Evolutionary conservation across 2,888 invertebrate genomes (phyloP), one percentile per base, ranked within the genome.

Genomic region (Rotaria macrura): DNA sequence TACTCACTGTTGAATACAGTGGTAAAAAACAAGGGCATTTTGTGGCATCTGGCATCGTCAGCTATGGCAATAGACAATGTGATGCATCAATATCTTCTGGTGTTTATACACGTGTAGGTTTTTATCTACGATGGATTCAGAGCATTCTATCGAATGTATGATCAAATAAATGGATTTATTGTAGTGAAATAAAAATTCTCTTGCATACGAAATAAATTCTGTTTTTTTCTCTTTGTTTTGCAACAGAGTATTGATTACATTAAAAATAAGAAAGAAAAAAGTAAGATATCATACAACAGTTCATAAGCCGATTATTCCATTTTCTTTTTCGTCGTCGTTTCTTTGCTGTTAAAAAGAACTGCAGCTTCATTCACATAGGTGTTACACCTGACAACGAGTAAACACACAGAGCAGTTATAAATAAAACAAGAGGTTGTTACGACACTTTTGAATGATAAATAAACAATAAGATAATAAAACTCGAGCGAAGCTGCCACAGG

Each of bases 51-150:
- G 79, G 43, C 2, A 40, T 79, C 20, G 79, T 79, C n/a, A 79
- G 79, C n/a, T 79, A 79, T 43, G 79, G 79, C 25, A 79, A 79
- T 79, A 79, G 14, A 20, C 79, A 79, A 79, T 79, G 79, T 79
- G 79, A 79, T 43, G 9, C 79, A 43, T 79, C 79, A n/a, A 12
- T 43, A 6, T 79, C 79, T n/a, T n/a, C 79, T 6, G 43, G 43
- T 25, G 3, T 79, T 25, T 79, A 79, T 43, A 43, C 79, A 43
- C 40, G 79, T 43, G 43, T 79, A 43, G 43, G 43, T 43, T 79
- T 79, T 43, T 79, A 79, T 79, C 14, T 43, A 5, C 25, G 25
- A 40, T 79, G 79, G 79, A 79, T 79, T 79, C 17, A 65, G 1
- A 17, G 17, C 38, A 34, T 17, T 20, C 10, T 65, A 65, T 29